Percentiles rank a stretch among this genome's conserved stretches.
Evolutionary conservation across 2,888 invertebrate genomes (phyloP).

Genomic region (Athalia circularis): DNA sequence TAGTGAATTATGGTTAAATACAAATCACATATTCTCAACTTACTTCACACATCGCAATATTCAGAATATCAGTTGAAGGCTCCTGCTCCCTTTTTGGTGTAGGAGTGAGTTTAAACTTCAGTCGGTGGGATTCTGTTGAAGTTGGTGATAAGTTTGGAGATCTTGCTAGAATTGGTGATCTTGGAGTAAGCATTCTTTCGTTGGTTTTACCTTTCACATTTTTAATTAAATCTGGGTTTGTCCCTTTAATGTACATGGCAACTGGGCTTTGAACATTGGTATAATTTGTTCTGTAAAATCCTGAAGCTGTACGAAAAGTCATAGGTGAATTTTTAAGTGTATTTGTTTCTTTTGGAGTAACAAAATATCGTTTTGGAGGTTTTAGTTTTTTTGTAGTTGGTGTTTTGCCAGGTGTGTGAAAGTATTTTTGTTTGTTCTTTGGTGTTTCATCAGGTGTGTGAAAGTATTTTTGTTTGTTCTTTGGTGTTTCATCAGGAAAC

Average conservation of each 20-base stretch:
- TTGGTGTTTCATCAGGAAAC: too few species aligned
- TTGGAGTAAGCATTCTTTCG: constrained; percentile 59
- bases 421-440: too few species aligned
- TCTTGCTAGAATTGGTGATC: constrained; percentile 29
- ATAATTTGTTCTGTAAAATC: constrained; percentile 56
- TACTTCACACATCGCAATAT: constrained; percentile 32
- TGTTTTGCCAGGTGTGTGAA: too few species aligned
- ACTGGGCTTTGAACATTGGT: constrained; percentile 64
- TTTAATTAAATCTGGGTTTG: constrained; percentile 61
- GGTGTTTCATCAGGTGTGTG: too few species aligned
- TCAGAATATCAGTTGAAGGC: not conserved
- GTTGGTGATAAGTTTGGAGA: constrained; percentile 22
- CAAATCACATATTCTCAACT: not conserved
- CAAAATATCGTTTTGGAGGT: too few species aligned
- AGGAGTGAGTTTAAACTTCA: constrained; percentile 57
- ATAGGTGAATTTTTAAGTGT: too few species aligned
- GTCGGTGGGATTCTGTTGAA: not conserved
- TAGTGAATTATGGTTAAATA: too few species aligned
- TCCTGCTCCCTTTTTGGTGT: constrained; percentile 45
- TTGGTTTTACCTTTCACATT: constrained; percentile 59
- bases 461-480: too few species aligned
- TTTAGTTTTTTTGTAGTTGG: too few species aligned
- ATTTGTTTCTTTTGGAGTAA: too few species aligned
- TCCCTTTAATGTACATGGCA: constrained; percentile 64
- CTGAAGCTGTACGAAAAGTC: constrained; percentile 33